Base-by-base conservation (phyloP, 2,888 invertebrate genomes). In the Rhingia campestris region DNA sequence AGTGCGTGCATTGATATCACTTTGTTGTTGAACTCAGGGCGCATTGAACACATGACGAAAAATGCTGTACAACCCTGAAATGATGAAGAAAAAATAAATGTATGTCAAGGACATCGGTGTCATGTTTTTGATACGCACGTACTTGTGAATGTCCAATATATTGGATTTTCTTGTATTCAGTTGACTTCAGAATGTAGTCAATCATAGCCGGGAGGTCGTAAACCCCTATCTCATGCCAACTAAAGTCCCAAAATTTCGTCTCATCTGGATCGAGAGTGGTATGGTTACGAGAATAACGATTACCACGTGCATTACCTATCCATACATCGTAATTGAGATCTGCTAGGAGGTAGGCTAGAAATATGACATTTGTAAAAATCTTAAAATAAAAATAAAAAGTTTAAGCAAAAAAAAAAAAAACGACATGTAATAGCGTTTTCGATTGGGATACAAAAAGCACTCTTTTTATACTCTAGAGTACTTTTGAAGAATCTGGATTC, bases 221-320 rank as follows among this genome's bases (percentile, higher is more conserved):
- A 75, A 93, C 90, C 4, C 96, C 97, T 89, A 97, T 96, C 91
- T 98, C 96, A 89, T 97, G 96, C 95, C 95, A 98, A 76, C 96
- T 96, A 88, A 94, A 95, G 58, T 92, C 89, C 95, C 95, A 95
- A 89, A 92, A 95, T n/a, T 91, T 89, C 9, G 87, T 87, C n/a
- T 88, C 88, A 64, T 90, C 89, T 12, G 91, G 90, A 87, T 90
- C 89, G 14, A 90, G 86, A 2, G 87, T 87, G 4, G 88, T 89
- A 74, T 91, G 91, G 61, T 90, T 90, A 32, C 90, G 88, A 1
- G 91, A 91, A 70, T 91, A 91, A 6, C 91, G 90, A 88, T 91
- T 91, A 14, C 91, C 91, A 5, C 91, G 88, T 3, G 90, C 89
- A 86, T 91, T 91, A 3, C 91, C 91, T 86, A 91, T 64, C 91